These are phyloP conservation scores for Agriopis leucophaearia DNA, from an alignment of 2,888 invertebrate genomes.

Conservation along the genomic window DNA sequence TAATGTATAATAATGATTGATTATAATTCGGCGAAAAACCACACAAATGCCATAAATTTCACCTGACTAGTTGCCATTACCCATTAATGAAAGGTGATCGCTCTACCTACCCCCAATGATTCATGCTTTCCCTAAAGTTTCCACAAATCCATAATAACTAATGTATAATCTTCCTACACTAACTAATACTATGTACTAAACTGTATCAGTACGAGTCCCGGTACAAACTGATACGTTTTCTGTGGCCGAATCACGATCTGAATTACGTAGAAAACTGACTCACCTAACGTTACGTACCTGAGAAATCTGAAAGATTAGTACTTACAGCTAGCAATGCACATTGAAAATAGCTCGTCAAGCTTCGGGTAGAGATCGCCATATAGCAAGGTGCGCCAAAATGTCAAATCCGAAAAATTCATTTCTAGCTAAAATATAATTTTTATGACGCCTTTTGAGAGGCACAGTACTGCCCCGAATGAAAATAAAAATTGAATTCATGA, in stretches of 20 bases:
- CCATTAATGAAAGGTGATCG: constrained; percentile 41
- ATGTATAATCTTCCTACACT: background rate
- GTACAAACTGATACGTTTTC: constrained; percentile 5
- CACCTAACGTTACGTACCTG: constrained; percentile 5
- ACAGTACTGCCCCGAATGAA: too few relatives aligned
- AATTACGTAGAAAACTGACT: constrained; percentile 18
- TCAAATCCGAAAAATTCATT: too few relatives aligned
- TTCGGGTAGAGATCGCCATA: too few relatives aligned
- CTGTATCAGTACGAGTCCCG: background rate
- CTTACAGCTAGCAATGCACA: too few relatives aligned
- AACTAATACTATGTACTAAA: constrained; percentile 1
- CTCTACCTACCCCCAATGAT: constrained; percentile 44
- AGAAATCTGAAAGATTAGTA: constrained; percentile 12
- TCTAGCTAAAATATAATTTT: too few relatives aligned
- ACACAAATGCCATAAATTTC: constrained; percentile 35
- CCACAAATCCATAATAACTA: background rate
- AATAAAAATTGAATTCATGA: too few relatives aligned
- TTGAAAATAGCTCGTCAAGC: too few relatives aligned
- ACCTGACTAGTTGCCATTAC: constrained; percentile 21
- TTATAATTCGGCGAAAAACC: constrained; percentile 2
- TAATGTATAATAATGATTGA: too few relatives aligned
- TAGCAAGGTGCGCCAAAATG: too few relatives aligned
- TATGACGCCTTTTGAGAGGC: too few relatives aligned
- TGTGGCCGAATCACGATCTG: constrained; percentile 15
- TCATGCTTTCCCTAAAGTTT: constrained; percentile 34